These are phyloP conservation scores for Hippopotamyrus pictus DNA, from an alignment of 2,797 vertebrate genomes.

Conservation along the genomic window DNA sequence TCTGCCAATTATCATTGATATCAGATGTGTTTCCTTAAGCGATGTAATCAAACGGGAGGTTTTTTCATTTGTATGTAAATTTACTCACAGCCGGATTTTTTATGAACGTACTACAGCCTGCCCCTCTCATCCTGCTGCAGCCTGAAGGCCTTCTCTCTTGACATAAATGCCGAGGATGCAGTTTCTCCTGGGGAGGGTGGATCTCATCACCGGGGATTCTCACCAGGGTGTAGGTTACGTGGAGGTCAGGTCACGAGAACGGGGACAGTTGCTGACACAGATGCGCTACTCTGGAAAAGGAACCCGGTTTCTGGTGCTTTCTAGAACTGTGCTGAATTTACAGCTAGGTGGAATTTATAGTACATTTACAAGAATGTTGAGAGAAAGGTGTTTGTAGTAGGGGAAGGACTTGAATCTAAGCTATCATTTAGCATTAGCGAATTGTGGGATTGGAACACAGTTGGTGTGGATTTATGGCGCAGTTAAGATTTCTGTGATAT, in stretches of 20 bases:
- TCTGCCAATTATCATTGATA: conserved; percentile 5
- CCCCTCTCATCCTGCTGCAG: neutral
- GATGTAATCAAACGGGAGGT: neutral
- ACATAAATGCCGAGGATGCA: neutral
- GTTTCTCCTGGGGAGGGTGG: neutral
- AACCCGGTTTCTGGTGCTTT: neutral
- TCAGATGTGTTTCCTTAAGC: conserved; percentile 8
- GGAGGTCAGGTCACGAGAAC: conserved; percentile 4
- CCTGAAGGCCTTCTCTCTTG: neutral
- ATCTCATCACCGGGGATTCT: neutral
- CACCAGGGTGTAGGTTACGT: neutral
- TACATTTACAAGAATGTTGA: neutral
- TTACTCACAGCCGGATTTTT: neutral
- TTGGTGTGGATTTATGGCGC: neutral
- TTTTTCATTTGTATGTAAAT: conserved; percentile 12
- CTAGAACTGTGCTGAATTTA: neutral
- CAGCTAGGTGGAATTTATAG: neutral
- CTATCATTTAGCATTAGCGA: neutral
- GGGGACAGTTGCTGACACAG: neutral
- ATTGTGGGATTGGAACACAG: neutral
- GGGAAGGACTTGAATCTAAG: neutral
- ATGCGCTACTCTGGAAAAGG: neutral
- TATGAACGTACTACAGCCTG: neutral
- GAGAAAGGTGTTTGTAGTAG: neutral
- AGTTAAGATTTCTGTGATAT: neutral